Base-by-base conservation (phyloP, 2,797 vertebrate genomes). In the Triplophysa bombifrons region DNA sequence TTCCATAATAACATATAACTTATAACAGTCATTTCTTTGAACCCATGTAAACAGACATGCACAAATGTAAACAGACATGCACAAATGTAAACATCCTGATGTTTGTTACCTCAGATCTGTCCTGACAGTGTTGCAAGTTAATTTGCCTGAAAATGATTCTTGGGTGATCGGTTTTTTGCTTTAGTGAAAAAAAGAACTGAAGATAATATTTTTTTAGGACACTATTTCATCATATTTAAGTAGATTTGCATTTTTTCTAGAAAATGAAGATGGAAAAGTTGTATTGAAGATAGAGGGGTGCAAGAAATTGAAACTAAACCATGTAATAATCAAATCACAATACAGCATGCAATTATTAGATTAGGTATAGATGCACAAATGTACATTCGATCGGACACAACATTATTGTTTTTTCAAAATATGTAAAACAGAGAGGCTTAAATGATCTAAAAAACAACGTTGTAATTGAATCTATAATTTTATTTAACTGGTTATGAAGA, bases 311-410 rank as follows among this genome's bases (percentile, higher is more conserved):
- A 60, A 5, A 60, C 3, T 11, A 20, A 64, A 64, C 34, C 25
- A 41, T 41, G 16, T 22, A 60, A 60, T 58, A 68, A 14, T 25
- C 20, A 17, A 25, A 50, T 66, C 13, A 66, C 16, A 65, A 61
- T 73, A 41, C 48, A 76, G 74, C 74, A 60, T 76, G 74, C 16
- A 58, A n/a, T 56, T 58, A 46, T 56, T 56, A 67, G 13, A 56
- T 12, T 56, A 5, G 38, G 38, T 22, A 22, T 41, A 41, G 38
- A 41, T 41, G 11, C 16, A 48, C 16, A 4, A 19, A 64, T 3
- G 16, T 10, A n/a, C 34, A 38, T 41, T 41, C 10, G 10, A 27
- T 63, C 8, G 6, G 63, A 20, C 3, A 65, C 12, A 65, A 41
- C 34, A 6, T n/a, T 5, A 34, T n/a, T 65, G 63, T 20, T 34